A percentile compares a stretch with the other conserved stretches of the same genome.
These are phyloP conservation scores for Diadegma fenestrale DNA, from an alignment of 2,888 invertebrate species.

Conservation along the genomic window DNA sequence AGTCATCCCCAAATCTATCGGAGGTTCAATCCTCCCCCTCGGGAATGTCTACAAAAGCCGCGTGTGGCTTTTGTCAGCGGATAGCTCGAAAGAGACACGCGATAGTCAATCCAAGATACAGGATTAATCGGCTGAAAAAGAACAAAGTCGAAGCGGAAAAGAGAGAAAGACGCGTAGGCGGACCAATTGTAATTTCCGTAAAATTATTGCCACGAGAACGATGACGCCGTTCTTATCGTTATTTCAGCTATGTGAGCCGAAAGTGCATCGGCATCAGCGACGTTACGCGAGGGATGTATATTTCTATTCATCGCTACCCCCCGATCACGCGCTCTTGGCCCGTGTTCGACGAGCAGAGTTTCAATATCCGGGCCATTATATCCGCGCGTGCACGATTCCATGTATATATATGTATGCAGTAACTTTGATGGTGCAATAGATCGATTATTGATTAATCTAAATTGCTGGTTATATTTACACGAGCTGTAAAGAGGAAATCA, in stretches of 20 bases:
- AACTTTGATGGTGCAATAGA: constrained; percentile 1
- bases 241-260: constrained; percentile 25
- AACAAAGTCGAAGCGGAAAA: not conserved
- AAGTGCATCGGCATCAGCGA: constrained; percentile 43
- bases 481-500: not conserved
- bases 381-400: constrained; percentile 25
- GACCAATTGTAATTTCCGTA: constrained; percentile 62
- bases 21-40: constrained; percentile 11
- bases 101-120: constrained; percentile 14
- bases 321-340: not conserved
- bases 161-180: not conserved
- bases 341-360: constrained; percentile 46
- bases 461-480: constrained; percentile 29
- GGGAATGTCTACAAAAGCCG: constrained; percentile 2
- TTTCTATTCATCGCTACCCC: constrained; percentile 46
- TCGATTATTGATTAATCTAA: constrained; percentile 59
- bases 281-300: constrained; percentile 44
- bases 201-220: constrained; percentile 63
- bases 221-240: constrained; percentile 50
- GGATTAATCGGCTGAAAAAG: constrained; percentile 17
- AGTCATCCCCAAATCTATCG: constrained; percentile 10
- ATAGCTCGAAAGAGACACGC: not conserved
- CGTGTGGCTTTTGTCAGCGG: constrained; percentile 12
- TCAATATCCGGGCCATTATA: constrained; percentile 64
- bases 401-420: constrained; percentile 25